Evolutionary conservation across 1,140 invertebrate genomes (phyloP).

Genomic region (Drosophila novamexicana): DNA sequence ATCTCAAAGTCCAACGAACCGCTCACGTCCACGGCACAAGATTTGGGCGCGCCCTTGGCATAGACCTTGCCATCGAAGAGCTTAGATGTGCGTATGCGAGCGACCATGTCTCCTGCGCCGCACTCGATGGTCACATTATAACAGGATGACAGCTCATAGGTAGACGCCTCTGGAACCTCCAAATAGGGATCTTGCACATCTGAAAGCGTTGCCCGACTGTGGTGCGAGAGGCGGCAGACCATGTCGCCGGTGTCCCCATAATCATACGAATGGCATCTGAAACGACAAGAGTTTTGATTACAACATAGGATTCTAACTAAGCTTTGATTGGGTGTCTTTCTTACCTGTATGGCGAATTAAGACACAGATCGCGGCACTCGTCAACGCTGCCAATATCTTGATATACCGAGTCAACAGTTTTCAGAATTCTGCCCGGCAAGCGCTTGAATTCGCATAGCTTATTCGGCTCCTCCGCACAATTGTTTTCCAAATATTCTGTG

Average conservation of each 20-base stretch:
- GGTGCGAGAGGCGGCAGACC: slow-evolving; percentile 96
- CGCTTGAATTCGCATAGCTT: slow-evolving; percentile 97
- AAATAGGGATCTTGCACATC: slow-evolving; percentile 96
- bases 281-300: slow-evolving; percentile 62
- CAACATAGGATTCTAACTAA: no score
- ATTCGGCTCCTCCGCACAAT: slow-evolving; percentile 94
- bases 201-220: slow-evolving; percentile 93
- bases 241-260: slow-evolving; percentile 96
- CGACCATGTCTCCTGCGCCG: slow-evolving; percentile 95
- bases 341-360: slow-evolving; percentile 91
- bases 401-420: slow-evolving; percentile 97
- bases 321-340: background rate
- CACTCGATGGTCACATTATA: slow-evolving; percentile 98
- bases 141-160: slow-evolving; percentile 96
- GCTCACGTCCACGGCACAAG: slow-evolving; percentile 94
- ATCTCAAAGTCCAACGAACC: slow-evolving; percentile 94
- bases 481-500: slow-evolving; percentile 94
- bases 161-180: slow-evolving; percentile 94
- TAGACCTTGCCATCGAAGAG: slow-evolving; percentile 97
- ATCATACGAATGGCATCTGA: slow-evolving; percentile 95
- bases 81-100: slow-evolving; percentile 95
- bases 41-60: slow-evolving; percentile 95
- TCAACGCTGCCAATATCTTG: slow-evolving; percentile 94
- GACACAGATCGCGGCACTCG: slow-evolving; percentile 94
- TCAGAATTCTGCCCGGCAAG: slow-evolving; percentile 93